Evolutionary conservation across 1,140 invertebrate species (phyloP), one percentile per base, ranked within the genome.

Genomic region (Diprion similis): DNA sequence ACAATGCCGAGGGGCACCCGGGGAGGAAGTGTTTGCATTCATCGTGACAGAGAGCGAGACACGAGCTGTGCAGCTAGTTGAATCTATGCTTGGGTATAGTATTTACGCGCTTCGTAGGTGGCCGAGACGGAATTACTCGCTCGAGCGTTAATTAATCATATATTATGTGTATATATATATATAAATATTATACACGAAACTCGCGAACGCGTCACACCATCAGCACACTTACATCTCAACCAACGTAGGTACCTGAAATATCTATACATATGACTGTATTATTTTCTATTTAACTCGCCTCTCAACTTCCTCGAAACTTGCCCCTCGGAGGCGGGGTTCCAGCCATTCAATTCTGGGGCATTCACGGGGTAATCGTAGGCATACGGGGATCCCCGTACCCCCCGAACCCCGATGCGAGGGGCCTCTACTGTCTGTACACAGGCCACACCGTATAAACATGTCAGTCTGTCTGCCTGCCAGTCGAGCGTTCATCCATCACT

Each of bases 101-200:
- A 59, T 59, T 59, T 59, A 59, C 24, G 24, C 24, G 24, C 51
- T 59, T 59, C 51, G 51, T 59, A 59, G 51, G 51, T 59, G 51
- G 51, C 24, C 24, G 9, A 59, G 11, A 59, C 51, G n/a, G 51
- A 59, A 17, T 13, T 59, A 68, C 66, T 18, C 17, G 19, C 37
- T 13, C 17, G 59, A n/a, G 71, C 80, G 79, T 85, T 86, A 82
- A 87, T 87, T 87, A 87, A 87, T 87, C 84, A 87, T 79, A 72
- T 59, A 37, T 37, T 37, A 37, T 37, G 24, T 37, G 24, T 37
- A 37, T 37, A 6, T 37, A 37, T 37, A 6, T 37, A 6, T 37
- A 37, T 37, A 6, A 37, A 37, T 37, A 37, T 37, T 3, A 37
- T 37, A 37, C 24, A 37, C 24, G 24, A 37, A 37, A 37, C 24